Base-by-base conservation (phyloP, 2,797 vertebrate genomes). In the Eospalax fontanierii region DNA sequence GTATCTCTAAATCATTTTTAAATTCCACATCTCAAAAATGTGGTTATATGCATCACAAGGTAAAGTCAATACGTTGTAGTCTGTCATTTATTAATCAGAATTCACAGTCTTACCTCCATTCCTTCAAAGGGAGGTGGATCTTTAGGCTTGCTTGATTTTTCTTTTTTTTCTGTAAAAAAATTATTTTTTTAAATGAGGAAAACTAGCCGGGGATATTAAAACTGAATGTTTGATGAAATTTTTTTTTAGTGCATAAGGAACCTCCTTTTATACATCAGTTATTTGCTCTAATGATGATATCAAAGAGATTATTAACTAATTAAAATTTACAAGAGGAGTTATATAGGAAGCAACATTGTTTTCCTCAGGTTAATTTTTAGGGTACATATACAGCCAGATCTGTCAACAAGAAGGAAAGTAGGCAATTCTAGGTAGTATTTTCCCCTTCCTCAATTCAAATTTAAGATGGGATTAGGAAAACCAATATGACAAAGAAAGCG, bases 81-180 rank as follows among this genome's bases (percentile, higher is more conserved):
- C 11, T 88, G 90, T 90, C 57, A 68, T 26, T 59, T 91, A 14
- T 95, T 89, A 38, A 92, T 65, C 11, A 96, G 26, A 92, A 84
- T 18, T 24, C 33, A 90, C 4, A 43, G 8, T 94, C 96, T 97
- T 99, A 99, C 99, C 99, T 99, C 99, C 97, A 99, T 99, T 97
- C 99, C 99, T 97, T 99, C 98, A 98, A 99, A 99, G 0, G 99
- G 98, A 68, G 99, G 98, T 83, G 99, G 99, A 97, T 99, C 99
- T 98, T 98, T 98, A 54, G 99, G 99, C 57, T 99, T 99, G 87
- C 97, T 98, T 30, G 96, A 97, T 96, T 98, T 99, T 96, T 99
- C 99, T 90, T 99, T 99, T 95, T 99, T 99, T 96, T 99, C 99
- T 99, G 95, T 90, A 93, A 96, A 96, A 94, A 89, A 1, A 94